Base-by-base conservation (phyloP, 2,113 vertebrate genomes). In the Pomatostomus ruficeps region DNA sequence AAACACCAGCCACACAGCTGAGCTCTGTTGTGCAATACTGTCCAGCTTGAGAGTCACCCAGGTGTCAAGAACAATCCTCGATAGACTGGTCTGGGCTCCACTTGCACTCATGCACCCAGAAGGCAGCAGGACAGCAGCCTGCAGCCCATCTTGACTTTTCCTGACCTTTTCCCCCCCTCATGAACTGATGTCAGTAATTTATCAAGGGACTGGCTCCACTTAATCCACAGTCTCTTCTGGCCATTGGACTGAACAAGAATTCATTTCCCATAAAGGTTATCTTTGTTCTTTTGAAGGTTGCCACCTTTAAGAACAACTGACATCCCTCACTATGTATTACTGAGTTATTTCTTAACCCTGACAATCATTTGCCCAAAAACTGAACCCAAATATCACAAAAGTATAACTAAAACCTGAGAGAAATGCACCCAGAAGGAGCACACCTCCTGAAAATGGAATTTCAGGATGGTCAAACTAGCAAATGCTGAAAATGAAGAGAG, bases 161-260 rank as follows among this genome's bases (percentile, higher is more conserved):
- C n/a, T 70, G 33, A 14, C 13, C 19, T 21, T 59, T 23, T 20
- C 4, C 3, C 1, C 1, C 1, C 2, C 2, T 17, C 33, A 21
- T 24, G 20, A 83, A 14, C 14, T 61, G 14, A 38, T 76, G 19
- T n/a, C 72, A 91, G 18, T 54, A 65, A 59, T 23, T 36, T 29
- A 52, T 33, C 11, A n/a, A 51, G 35, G 23, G 33, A 55, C n/a
- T 40, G 36, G 24, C 33, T 68, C 51, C n/a, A 54, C 54, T 70
- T 66, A 65, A 74, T 43, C 28, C 29, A 33, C 11, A n/a, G 17
- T 36, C 12, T 21, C 26, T 72, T 78, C 35, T 14, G 5, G 25
- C n/a, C 29, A 4, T 68, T 75, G 66, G 42, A 61, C 18, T 38
- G 19, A 21, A 61, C 9, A 38, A 8, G 16, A 71, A 31, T 45